Evolutionary conservation across 2,113 vertebrate species (phyloP), one percentile per base, ranked within the genome.

Genomic region (Paracanthobrama guichenoti): DNA sequence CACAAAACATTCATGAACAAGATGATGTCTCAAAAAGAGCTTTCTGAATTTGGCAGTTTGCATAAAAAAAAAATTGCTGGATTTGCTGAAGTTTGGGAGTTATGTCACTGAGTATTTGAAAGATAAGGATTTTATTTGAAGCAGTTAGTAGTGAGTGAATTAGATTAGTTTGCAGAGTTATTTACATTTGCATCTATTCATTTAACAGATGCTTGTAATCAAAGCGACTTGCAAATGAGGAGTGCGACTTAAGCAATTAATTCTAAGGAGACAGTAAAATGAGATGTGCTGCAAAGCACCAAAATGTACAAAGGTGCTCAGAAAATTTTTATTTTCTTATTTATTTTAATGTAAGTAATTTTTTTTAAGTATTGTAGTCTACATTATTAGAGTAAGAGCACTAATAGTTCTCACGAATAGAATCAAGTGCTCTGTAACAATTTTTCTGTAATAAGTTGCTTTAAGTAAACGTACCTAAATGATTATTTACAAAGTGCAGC

Each of bases 181-280:
- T 48, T 73, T 48, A 48, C 42, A 42, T 44, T n/a, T 44, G 26
- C 60, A 64, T 31, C 16, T 14, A 46, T 26, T 73, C 6, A 8
- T 72, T 14, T 24, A 72, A 42, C 69, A 72, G 42, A 72, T 72
- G n/a, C 5, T 73, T 46, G 42, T 44, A 73, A 46, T 46, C 42
- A 72, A 72, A 46, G 42, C 6, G n/a, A 48, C 42, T 73, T 73
- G 71, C 69, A 46, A 72, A 46, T 72, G 35, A 69, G 67, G 35
- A 73, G 7, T 73, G 22, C 6, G 7, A 24, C 69, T 14, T 35
- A 57, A n/a, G 28, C 28, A 55, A 11, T 76, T 57, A 4, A 39
- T 31, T 12, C 20, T 35, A 57, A 28, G 3, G 24, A 50, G 72
- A 48, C n/a, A 18, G 44, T 39, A 26, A 31, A 75, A 76, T 22